Percentiles rank a stretch among this genome's conserved stretches.
Evolutionary conservation across 2,888 invertebrate genomes (phyloP).

Genomic region (Noctua comes): DNA sequence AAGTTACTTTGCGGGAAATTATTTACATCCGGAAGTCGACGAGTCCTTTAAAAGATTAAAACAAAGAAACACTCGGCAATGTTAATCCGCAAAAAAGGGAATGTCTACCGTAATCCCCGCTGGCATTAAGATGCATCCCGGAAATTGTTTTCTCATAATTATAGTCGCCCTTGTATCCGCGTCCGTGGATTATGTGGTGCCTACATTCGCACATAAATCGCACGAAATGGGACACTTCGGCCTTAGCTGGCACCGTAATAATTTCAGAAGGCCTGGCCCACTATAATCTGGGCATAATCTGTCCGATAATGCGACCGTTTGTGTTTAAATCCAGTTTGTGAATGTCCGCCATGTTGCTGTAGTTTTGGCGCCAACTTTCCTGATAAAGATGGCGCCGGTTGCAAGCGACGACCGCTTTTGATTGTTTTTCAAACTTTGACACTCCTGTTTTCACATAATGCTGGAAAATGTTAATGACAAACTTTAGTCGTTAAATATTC

Average conservation of each 20-base stretch:
- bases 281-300: constrained; percentile 90
- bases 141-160: constrained; percentile 91
- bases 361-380: constrained; percentile 82
- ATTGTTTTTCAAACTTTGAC: constrained; percentile 70
- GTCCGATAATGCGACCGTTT: constrained; percentile 88
- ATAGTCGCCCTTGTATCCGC: constrained; percentile 81
- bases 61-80: constrained; percentile 60
- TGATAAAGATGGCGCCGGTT: constrained; percentile 82
- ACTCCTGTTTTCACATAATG: constrained; percentile 62
- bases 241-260: constrained; percentile 89
- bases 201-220: constrained; percentile 90
- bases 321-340: constrained; percentile 85
- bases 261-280: constrained; percentile 85
- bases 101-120: constrained; percentile 81
- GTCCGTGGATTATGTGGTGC: constrained; percentile 84
- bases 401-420: constrained; percentile 70
- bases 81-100: constrained; percentile 72
- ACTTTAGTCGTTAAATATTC: constrained; percentile 66
- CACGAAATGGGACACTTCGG: constrained; percentile 88
- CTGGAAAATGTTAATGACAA: constrained; percentile 62
- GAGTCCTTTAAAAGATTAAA: constrained; percentile 63
- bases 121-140: constrained; percentile 87
- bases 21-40: constrained; percentile 18
- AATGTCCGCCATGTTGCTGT: constrained; percentile 81
- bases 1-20: background rate